Conservation (phyloP, 1,140 invertebrate species). For the Drosophila parvula region DNA sequence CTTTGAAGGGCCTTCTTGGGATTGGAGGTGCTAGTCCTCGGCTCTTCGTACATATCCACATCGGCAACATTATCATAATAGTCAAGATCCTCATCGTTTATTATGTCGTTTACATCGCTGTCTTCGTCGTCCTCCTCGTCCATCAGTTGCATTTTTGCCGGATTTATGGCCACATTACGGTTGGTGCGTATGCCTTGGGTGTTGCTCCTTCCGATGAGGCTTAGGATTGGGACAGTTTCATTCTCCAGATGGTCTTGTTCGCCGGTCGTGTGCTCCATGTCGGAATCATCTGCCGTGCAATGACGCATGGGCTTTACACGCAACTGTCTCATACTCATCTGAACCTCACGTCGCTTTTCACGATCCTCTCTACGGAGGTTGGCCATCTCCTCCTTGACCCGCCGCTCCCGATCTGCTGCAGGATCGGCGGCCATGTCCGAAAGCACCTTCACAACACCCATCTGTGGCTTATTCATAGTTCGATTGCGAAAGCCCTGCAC, state of each 20-base stretch:
- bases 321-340: slow-evolving; percentile 21
- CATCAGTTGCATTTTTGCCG: neutral
- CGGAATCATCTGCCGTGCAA: slow-evolving; percentile 41
- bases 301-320: slow-evolving; percentile 31
- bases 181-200: slow-evolving; percentile 30
- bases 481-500: slow-evolving; percentile 42
- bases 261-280: slow-evolving; percentile 2
- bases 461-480: slow-evolving; percentile 29
- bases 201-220: neutral
- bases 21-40: neutral
- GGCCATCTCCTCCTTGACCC: slow-evolving; percentile 28
- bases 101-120: slow-evolving; percentile 6
- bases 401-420: slow-evolving; percentile 25
- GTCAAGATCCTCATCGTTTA: neutral
- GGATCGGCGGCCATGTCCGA: slow-evolving; percentile 39
- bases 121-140: slow-evolving; percentile 7
- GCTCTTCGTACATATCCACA: neutral
- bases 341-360: slow-evolving; percentile 25
- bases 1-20: neutral
- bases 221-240: too few species aligned
- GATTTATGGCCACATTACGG: slow-evolving; percentile 18
- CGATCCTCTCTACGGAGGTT: slow-evolving; percentile 20
- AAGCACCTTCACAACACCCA: slow-evolving; percentile 34
- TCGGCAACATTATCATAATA: too few species aligned
- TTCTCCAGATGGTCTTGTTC: neutral